Conservation (phyloP, 2,113 vertebrate species). For the Carollia perspicillata region DNA sequence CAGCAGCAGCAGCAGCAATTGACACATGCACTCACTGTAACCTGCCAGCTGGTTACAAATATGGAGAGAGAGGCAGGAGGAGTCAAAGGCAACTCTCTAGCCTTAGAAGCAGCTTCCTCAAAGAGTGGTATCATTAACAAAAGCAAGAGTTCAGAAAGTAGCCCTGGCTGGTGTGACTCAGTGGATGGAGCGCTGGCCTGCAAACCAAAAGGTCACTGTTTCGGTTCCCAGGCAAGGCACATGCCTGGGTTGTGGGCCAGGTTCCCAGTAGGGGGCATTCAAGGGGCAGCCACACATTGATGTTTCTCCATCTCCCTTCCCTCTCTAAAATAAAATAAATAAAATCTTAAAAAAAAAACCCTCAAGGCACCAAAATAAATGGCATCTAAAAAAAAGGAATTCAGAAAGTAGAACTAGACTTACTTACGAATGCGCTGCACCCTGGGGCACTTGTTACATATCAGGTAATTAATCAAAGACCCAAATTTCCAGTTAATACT, state of each 20-base stretch:
- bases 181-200: no score
- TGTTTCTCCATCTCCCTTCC: no score
- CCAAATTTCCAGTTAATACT: neutral
- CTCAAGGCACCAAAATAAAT: no score
- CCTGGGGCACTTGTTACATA: neutral
- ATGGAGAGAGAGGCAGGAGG: neutral
- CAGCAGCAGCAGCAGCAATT: neutral
- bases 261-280: no score
- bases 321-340: no score
- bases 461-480: neutral
- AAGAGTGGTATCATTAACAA: neutral
- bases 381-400: neutral
- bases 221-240: no score
- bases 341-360: no score
- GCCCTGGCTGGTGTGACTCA: no score
- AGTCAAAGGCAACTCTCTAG: neutral
- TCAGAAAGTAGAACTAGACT: neutral
- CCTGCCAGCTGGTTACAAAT: neutral
- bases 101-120: neutral
- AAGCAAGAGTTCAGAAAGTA: neutral
- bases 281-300: no score
- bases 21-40: no score
- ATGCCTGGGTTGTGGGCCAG: no score
- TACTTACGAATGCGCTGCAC: neutral
- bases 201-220: no score